Percentiles rank a stretch among this genome's conserved stretches.
phyloP scores from a whole-genome alignment of 2,113 vertebrate genomes.

The Rhadina sibilatrix region DNA sequence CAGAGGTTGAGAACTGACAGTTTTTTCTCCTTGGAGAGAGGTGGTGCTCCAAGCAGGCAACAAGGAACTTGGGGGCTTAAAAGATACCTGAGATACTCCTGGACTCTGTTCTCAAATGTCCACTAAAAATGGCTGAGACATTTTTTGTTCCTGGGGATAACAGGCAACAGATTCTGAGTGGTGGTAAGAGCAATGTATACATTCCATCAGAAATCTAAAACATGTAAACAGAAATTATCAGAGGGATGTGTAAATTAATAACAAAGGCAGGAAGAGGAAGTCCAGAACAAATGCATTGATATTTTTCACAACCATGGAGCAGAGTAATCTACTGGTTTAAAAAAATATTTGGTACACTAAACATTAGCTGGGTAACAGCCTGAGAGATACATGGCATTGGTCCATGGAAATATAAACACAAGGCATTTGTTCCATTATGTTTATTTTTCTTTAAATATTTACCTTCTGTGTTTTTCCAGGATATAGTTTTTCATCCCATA shows the following conservation, averaged over 20 bases:
- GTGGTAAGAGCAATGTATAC: not conserved
- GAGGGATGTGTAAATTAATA: slow-evolving; percentile 67
- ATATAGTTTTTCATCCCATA: slow-evolving; percentile 60
- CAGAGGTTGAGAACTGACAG: not conserved
- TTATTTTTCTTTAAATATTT: slow-evolving; percentile 76
- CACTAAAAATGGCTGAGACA: not conserved
- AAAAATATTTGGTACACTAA: slow-evolving; percentile 55
- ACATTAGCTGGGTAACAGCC: slow-evolving; percentile 28
- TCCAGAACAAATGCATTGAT: slow-evolving; percentile 60
- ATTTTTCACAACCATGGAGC: slow-evolving; percentile 34
- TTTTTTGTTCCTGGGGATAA: not conserved
- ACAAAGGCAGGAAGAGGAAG: slow-evolving; percentile 63
- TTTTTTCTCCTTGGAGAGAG: not conserved
- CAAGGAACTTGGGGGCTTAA: not conserved
- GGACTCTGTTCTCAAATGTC: not conserved
- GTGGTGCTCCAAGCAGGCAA: not conserved
- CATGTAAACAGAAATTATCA: slow-evolving; percentile 64
- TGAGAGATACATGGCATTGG: slow-evolving; percentile 53
- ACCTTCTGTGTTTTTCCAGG: slow-evolving; percentile 67
- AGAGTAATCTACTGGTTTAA: slow-evolving; percentile 57
- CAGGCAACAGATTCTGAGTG: slow-evolving; percentile 7
- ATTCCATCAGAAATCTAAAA: slow-evolving; percentile 65
- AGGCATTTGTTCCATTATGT: slow-evolving; percentile 62
- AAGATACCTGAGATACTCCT: not conserved
- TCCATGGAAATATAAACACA: slow-evolving; percentile 65